Conservation (phyloP, 2,888 invertebrate species). For the Campoletis raptor region DNA sequence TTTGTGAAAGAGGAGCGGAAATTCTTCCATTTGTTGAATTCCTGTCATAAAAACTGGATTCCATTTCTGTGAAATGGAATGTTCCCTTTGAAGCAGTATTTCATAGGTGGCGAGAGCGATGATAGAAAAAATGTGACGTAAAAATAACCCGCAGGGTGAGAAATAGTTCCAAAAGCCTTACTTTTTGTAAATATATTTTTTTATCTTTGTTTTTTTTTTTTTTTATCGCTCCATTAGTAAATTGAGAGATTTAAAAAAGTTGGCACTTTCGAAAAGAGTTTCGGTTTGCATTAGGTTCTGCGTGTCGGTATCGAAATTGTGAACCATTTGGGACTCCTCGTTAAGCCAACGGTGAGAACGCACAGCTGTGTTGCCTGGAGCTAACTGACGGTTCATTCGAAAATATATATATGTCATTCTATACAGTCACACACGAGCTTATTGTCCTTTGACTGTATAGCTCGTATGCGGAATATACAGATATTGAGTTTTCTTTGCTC, state of each 20-base stretch:
- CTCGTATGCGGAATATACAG: constrained; percentile 6
- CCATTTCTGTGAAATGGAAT: constrained; percentile 1
- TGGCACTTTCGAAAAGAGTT: not conserved
- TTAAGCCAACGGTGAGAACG: constrained; percentile 57
- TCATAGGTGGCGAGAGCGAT: not conserved
- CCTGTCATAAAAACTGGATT: not conserved
- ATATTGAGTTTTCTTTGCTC: constrained; percentile 17
- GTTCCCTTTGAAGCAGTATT: not conserved
- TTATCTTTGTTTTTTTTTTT: not conserved
- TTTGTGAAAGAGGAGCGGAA: not conserved
- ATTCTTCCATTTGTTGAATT: constrained; percentile 4
- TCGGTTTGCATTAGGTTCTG: not conserved
- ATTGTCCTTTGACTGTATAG: constrained; percentile 44
- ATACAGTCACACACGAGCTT: constrained; percentile 30
- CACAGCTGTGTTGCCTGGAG: constrained; percentile 61
- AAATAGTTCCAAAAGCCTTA: not conserved
- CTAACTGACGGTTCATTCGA: constrained; percentile 41
- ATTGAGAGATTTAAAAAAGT: constrained; percentile 7
- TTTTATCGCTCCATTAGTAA: not conserved
- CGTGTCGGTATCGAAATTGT: constrained; percentile 36
- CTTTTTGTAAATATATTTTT: not conserved
- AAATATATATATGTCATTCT: constrained; percentile 13
- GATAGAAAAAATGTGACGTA: constrained; percentile 2
- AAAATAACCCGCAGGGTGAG: not conserved
- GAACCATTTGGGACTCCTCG: constrained; percentile 44